Evolutionary conservation across 2,113 vertebrate genomes (phyloP), one percentile per base, ranked within the genome.

Genomic region (Axis porcinus): DNA sequence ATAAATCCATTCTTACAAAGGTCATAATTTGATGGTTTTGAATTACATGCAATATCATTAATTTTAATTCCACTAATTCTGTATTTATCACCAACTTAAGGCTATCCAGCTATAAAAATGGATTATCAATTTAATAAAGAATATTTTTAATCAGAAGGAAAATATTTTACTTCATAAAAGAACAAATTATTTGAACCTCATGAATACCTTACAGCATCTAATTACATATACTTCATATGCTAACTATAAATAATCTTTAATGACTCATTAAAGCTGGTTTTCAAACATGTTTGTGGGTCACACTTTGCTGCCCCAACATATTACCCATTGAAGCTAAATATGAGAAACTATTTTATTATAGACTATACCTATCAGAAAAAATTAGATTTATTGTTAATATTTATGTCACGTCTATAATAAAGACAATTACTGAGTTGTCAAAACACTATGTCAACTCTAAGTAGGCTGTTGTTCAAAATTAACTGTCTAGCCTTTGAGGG

Each of bases 11-110:
- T 87, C 54, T 94, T 86, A 84, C 36, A 93, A 97, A 94, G 52
- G 62, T 86, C 12, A 79, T 50, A 67, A 84, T 84, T 74, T 95
- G 43, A 92, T 5, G 23, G 93, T 36, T 97, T 90, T 13, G 86
- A 96, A 81, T 94, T 95, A 81, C 27, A 94, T 97, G 76, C 58
- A 94, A 86, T 9, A 81, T 79, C 4, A 96, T 88, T 91, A 76
- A 95, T 85, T 93, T 10, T 76, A 88, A 91, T 28, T 91, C 3
- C 6, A 88, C 43, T 85, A 88, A 60, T 74, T 93, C 16, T 95
- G 15, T 91, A 47, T 85, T 94, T 78, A 79, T 92, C 67, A 47
- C 8, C 30, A 89, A 89, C 3, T 91, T 94, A 82, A 94, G 36
- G 2, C 27, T 86, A 76, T 55, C 27, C 58, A 60, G 47, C 5